Evolutionary conservation across 2,888 invertebrate genomes (phyloP).

Genomic region (Trissonchulus latispiculum): DNA sequence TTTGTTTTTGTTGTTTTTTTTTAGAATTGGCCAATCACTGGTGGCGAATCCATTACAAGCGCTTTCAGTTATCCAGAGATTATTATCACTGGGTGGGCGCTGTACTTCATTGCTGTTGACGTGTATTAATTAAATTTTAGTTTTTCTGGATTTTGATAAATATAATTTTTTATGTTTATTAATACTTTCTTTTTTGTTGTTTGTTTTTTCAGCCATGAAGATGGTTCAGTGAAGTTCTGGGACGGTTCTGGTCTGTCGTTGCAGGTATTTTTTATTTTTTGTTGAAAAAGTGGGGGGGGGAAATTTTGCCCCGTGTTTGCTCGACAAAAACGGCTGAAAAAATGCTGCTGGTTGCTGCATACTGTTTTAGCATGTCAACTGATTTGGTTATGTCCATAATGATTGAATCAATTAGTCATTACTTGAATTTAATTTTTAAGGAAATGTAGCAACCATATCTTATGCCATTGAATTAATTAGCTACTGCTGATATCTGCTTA

Average conservation of each 20-base stretch:
- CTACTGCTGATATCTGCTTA: too few relatives aligned
- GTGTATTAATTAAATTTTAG: too few relatives aligned
- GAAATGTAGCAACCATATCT: too few relatives aligned
- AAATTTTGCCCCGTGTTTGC: background rate
- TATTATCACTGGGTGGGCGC: constrained; percentile 88
- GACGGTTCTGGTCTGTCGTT: constrained; percentile 75
- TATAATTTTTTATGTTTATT: too few relatives aligned
- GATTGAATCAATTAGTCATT: background rate
- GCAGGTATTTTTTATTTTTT: constrained; percentile 91
- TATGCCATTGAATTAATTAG: too few relatives aligned
- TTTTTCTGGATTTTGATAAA: too few relatives aligned
- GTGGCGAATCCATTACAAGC: constrained; percentile 89
- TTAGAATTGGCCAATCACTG: constrained; percentile 84
- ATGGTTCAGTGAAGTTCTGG: constrained; percentile 98
- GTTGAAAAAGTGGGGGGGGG: constrained; percentile 80
- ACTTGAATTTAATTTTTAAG: background rate
- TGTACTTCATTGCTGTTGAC: too few relatives aligned
- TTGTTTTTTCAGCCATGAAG: constrained; percentile 68
- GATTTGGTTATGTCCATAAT: too few relatives aligned
- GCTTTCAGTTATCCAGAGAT: constrained; percentile 96
- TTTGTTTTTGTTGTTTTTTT: too few relatives aligned
- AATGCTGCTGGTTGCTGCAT: background rate
- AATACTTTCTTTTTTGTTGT: constrained; percentile 46
- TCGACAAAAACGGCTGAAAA: background rate
- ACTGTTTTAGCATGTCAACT: too few relatives aligned